Base-by-base conservation (phyloP, 1,140 invertebrate genomes). In the Drosophila bocqueti region DNA sequence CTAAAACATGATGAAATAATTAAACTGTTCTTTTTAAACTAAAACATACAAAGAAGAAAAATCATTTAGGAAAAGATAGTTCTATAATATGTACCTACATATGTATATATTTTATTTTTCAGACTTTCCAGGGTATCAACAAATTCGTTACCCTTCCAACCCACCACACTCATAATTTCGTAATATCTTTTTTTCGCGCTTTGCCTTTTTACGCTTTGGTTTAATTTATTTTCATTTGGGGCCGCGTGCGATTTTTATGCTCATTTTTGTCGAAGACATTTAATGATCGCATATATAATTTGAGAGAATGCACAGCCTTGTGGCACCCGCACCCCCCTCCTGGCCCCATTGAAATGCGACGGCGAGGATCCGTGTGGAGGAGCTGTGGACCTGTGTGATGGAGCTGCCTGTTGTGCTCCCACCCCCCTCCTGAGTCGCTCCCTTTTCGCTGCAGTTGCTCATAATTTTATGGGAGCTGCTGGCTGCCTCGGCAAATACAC, bases 261-360 rank as follows among this genome's bases (percentile, higher is more conserved):
- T 87, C 84, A 87, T 87, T 89, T 89, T 84, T 90, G 81, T 89
- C 89, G 83, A 91, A 89, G 89, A 91, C 81, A 91, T 91, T 91
- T 91, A 91, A 91, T 91, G 89, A 87, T 89, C 89, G 83, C 81
- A 82, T 91, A 91, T 91, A 91, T 91, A 91, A 91, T 91, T 91
- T 89, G 83, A 91, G 83, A 79, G 83, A 89, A 84, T 89, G 81
- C 84, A 76, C 72, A 66, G 71, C 65, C 78, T 65, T 63, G 50
- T 57, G 47, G 24, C 24, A 24, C 24, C 24, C 24, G 24, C 24
- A 24, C 18, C 15, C 40, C 7, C 3, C 11, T 6, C 15, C 52
- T 49, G 50, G 9, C 13, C 38, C 47, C 40, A 72, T 72, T 69
- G 43, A 42, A 42, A 42, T 3, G 40, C 40, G 40, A 42, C 16